Conservation (phyloP, 1,140 invertebrate genomes). For the Lucilia cuprina region DNA sequence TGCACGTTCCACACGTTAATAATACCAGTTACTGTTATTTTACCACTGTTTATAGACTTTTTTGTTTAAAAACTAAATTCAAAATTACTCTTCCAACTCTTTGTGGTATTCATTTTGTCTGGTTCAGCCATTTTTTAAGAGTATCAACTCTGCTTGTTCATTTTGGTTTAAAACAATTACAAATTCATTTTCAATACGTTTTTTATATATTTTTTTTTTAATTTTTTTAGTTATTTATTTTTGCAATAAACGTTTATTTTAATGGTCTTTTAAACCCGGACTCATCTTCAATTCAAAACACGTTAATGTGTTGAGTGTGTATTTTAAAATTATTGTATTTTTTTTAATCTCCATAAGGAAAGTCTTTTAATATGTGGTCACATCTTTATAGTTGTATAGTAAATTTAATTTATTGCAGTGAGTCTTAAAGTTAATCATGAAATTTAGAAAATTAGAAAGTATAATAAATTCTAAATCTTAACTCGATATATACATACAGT, state of each 20-base stretch:
- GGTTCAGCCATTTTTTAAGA: background rate
- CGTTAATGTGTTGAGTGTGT: conserved; percentile 4
- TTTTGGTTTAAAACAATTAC: background rate
- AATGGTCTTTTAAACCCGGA: background rate
- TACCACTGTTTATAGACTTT: conserved; percentile 57
- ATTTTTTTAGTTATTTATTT: background rate
- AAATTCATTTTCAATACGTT: background rate
- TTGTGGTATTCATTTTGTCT: background rate
- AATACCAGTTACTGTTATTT: conserved; percentile 49
- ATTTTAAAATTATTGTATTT: background rate
- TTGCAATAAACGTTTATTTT: background rate
- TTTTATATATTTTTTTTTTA: background rate
- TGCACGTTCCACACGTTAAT: conserved; percentile 52
- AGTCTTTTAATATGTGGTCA: background rate
- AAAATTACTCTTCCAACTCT: background rate
- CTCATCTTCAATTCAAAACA: conserved; percentile 31
- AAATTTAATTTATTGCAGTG: background rate
- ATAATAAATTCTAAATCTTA: too few relatives aligned
- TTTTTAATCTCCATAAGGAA: background rate
- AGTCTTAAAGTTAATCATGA: background rate
- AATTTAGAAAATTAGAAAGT: too few relatives aligned
- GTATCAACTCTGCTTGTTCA: background rate
- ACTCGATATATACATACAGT: too few relatives aligned
- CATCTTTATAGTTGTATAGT: background rate
- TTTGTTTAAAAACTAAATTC: conserved; percentile 9